phyloP scores from a whole-genome alignment of 2,888 invertebrate genomes.

The Eristalinus aeneus region DNA sequence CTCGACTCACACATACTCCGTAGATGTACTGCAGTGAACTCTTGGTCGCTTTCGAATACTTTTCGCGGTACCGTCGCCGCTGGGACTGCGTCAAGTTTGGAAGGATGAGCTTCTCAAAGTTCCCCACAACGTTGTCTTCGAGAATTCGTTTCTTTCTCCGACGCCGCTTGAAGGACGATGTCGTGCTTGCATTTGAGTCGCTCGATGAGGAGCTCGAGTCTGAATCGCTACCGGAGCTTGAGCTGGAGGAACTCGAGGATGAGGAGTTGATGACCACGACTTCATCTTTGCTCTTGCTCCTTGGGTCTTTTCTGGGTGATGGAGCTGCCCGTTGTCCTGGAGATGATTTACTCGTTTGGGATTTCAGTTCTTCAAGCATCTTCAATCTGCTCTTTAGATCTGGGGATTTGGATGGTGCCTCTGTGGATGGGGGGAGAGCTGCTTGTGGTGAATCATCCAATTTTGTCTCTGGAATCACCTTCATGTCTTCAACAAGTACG shows the following conservation, averaged over 20 bases:
- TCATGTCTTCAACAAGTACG: conserved; percentile 72
- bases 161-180: conserved; percentile 71
- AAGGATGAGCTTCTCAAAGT: conserved; percentile 77
- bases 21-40: conserved; percentile 76
- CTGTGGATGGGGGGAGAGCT: neutral
- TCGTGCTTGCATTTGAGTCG: conserved; percentile 64
- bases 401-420: conserved; percentile 39
- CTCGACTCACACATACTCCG: conserved; percentile 74
- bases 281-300: conserved; percentile 40
- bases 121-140: conserved; percentile 76
- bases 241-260: conserved; percentile 70
- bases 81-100: conserved; percentile 74
- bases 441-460: neutral
- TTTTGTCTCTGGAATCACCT: neutral
- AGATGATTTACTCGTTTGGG: conserved; percentile 36
- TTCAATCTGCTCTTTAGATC: conserved; percentile 73
- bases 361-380: conserved; percentile 72
- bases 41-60: conserved; percentile 72
- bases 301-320: neutral
- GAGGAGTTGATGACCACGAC: conserved; percentile 72
- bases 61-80: conserved; percentile 74
- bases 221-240: conserved; percentile 66
- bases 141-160: conserved; percentile 73
- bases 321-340: conserved; percentile 32
- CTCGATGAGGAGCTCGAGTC: conserved; percentile 70